phyloP scores from a whole-genome alignment of 2,797 vertebrate genomes.

The Diceros bicornis region DNA sequence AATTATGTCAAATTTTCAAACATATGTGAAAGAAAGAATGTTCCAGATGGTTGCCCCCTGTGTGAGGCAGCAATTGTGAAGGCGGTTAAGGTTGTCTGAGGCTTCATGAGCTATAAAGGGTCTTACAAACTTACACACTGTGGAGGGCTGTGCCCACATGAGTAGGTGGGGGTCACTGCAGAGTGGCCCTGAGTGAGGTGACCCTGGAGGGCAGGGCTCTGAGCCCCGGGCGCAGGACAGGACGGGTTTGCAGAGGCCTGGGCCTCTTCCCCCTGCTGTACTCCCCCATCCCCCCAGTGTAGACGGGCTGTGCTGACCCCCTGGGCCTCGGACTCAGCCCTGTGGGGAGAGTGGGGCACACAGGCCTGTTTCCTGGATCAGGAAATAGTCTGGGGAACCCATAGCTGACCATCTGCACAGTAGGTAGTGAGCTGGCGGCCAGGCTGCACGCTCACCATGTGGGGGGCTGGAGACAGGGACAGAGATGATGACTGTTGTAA shows the following conservation, averaged over 20 bases:
- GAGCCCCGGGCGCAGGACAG: neutral
- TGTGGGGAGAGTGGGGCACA: neutral
- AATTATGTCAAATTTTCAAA: neutral
- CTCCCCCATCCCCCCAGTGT: rapidly evolving
- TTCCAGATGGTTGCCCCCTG: neutral
- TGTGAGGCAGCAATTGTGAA: neutral
- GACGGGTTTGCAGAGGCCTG: neutral
- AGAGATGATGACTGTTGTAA: neutral
- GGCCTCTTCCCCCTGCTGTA: neutral
- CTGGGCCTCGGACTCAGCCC: neutral
- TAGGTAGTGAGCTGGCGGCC: neutral
- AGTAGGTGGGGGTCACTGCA: rapidly evolving
- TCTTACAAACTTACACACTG: neutral
- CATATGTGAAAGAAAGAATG: neutral
- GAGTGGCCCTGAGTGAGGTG: neutral
- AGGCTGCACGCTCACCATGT: neutral
- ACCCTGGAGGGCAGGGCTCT: neutral
- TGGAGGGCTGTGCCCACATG: rapidly evolving
- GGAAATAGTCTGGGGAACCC: neutral
- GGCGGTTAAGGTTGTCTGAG: neutral
- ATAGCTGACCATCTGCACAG: neutral
- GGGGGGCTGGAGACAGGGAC: neutral
- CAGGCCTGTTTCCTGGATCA: neutral
- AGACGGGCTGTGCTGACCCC: neutral
- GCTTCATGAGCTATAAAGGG: neutral